A percentile compares a stretch with the other conserved stretches of the same genome.
These are phyloP conservation scores for Parthenolecanium corni DNA, from an alignment of 2,888 invertebrate genomes.

Conservation along the genomic window DNA sequence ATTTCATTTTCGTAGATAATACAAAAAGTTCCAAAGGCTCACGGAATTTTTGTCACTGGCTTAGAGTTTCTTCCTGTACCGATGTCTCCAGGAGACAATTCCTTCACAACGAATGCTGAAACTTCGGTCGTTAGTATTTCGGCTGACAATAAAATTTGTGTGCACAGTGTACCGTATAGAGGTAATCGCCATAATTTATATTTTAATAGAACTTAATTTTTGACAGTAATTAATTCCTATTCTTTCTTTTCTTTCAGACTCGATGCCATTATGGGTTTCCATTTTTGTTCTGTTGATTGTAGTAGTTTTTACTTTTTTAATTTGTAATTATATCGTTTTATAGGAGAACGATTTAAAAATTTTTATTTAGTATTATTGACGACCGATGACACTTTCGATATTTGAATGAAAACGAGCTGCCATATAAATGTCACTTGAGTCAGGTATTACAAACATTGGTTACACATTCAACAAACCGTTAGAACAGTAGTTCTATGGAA, in stretches of 20 bases:
- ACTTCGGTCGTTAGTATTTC: constrained; percentile 89
- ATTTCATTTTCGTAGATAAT: constrained; percentile 50
- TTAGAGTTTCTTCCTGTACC: constrained; percentile 71
- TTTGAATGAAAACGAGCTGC: too few relatives aligned
- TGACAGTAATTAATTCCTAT: too few relatives aligned
- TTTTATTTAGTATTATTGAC: too few relatives aligned
- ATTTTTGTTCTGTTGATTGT: constrained; percentile 2
- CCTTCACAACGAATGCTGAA: constrained; percentile 61
- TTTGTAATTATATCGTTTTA: constrained; percentile 14
- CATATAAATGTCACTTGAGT: too few relatives aligned
- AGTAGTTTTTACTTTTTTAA: constrained; percentile 1
- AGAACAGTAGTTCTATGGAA: too few relatives aligned
- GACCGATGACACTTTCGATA: too few relatives aligned
- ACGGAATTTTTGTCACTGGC: constrained; percentile 95
- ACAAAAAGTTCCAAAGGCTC: constrained; percentile 69
- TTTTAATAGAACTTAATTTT: too few relatives aligned
- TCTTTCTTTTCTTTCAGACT: constrained; percentile 10
- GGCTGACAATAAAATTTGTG: constrained; percentile 84
- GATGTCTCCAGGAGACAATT: constrained; percentile 45
- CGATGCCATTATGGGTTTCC: constrained; percentile 12
- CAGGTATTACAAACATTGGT: too few relatives aligned
- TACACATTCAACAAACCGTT: too few relatives aligned
- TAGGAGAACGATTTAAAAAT: too few relatives aligned
- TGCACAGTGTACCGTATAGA: constrained; percentile 71
- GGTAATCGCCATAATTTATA: not conserved